phyloP scores from a whole-genome alignment of 2,113 vertebrate species.

The Tupaia chinensis region DNA sequence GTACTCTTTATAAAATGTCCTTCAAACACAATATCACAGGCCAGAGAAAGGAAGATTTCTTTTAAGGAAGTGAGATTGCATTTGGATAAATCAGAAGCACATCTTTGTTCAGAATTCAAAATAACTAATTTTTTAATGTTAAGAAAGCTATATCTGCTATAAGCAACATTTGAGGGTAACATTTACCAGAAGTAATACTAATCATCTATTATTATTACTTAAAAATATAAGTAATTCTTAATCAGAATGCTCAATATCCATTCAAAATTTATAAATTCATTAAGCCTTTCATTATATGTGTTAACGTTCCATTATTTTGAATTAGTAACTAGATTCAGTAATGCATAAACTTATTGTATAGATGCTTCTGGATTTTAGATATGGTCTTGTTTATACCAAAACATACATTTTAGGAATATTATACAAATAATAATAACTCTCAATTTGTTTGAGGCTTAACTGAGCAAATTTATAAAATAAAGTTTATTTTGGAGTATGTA shows the following conservation, averaged over 20 bases:
- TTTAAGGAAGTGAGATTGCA: background rate
- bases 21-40: background rate
- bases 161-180: background rate
- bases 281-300: background rate
- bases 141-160: conserved; percentile 16
- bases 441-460: background rate
- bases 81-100: conserved; percentile 41
- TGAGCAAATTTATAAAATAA: background rate
- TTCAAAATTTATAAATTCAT: background rate
- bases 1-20: conserved; percentile 44
- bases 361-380: background rate
- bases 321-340: background rate
- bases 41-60: conserved; percentile 44
- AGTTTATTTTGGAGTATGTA: conserved; percentile 13
- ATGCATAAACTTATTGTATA: background rate
- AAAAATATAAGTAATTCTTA: conserved; percentile 45
- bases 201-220: conserved; percentile 11
- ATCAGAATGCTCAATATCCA: conserved; percentile 41
- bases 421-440: conserved; percentile 16
- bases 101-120: conserved; percentile 36
- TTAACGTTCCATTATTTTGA: background rate
- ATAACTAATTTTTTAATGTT: conserved; percentile 41
- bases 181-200: background rate
- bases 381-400: background rate
- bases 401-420: background rate